phyloP scores from a whole-genome alignment of 2,113 vertebrate genomes.

The Calypte anna region DNA sequence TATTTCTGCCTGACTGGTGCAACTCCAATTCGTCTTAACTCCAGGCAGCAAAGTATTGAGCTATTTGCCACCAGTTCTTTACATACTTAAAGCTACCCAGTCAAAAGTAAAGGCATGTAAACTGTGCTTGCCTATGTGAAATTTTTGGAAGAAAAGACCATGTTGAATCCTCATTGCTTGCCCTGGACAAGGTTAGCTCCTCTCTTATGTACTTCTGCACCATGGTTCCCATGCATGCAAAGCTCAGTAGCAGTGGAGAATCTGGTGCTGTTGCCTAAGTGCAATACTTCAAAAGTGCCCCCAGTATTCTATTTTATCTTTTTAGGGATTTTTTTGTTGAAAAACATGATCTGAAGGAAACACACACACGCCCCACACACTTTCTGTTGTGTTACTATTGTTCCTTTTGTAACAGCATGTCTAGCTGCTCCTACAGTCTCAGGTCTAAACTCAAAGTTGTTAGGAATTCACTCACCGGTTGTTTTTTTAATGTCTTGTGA shows the following conservation, averaged over 20 bases:
- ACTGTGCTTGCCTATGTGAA: fast-evolving
- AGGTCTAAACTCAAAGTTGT: not conserved
- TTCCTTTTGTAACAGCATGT: not conserved
- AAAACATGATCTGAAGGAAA: not conserved
- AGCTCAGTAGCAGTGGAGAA: not conserved
- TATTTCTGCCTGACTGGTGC: not conserved
- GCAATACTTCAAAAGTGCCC: not conserved
- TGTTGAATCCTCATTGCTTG: not conserved
- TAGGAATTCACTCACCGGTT: not conserved
- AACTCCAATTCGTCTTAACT: not conserved
- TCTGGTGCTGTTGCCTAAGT: not conserved
- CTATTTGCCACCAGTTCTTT: not conserved
- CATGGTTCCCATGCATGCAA: fast-evolving
- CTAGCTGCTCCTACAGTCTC: not conserved
- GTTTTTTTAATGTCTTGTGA: not conserved
- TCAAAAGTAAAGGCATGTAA: not conserved
- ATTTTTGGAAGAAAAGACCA: not conserved
- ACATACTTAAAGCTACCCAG: not conserved
- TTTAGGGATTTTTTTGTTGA: not conserved
- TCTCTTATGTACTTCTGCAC: not conserved
- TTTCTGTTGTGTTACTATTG: not conserved
- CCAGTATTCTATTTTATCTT: not conserved
- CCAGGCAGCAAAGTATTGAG: not conserved
- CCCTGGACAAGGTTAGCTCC: not conserved
- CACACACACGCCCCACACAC: fast-evolving